phyloP scores from a whole-genome alignment of 2,113 vertebrate genomes.

The Sceloporus undulatus region DNA sequence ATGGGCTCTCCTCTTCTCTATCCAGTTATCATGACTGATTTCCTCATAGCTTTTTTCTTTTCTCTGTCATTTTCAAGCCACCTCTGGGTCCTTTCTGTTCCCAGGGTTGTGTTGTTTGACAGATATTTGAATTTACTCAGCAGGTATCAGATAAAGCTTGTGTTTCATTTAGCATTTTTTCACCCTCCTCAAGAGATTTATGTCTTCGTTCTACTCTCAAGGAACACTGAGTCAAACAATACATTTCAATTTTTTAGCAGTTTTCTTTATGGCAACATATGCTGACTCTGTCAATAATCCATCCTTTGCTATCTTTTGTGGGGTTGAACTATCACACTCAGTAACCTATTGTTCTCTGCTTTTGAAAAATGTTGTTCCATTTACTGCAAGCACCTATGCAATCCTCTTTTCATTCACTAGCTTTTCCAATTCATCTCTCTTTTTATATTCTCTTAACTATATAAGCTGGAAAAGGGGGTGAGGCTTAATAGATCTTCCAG shows the following conservation, averaged over 20 bases:
- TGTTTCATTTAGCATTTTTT: slow-evolving; percentile 42
- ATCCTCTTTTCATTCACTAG: slow-evolving; percentile 30
- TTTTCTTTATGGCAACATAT: slow-evolving; percentile 42
- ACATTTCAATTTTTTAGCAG: slow-evolving; percentile 61
- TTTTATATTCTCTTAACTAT: slow-evolving; percentile 33
- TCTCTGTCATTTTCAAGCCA: background rate
- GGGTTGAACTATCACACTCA: slow-evolving; percentile 33
- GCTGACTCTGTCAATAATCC: slow-evolving; percentile 56
- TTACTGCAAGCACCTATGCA: slow-evolving; percentile 37
- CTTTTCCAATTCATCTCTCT: slow-evolving; percentile 28
- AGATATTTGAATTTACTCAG: slow-evolving; percentile 54
- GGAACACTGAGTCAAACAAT: slow-evolving; percentile 60
- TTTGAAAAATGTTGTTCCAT: slow-evolving; percentile 39
- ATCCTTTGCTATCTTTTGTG: slow-evolving; percentile 33
- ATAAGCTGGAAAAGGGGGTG: slow-evolving; percentile 13
- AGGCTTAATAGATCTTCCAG: slow-evolving; percentile 43
- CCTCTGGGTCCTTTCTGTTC: slow-evolving; percentile 27
- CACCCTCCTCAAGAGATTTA: slow-evolving; percentile 44
- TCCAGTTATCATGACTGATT: background rate
- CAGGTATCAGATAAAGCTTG: slow-evolving; percentile 40
- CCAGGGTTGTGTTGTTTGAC: background rate
- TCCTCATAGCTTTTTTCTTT: slow-evolving; percentile 13
- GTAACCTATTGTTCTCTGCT: slow-evolving; percentile 31
- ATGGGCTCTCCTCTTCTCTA: background rate
- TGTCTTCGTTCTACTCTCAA: slow-evolving; percentile 43